Conservation (phyloP, 2,888 invertebrate genomes). For the Synergus gifuensis region DNA sequence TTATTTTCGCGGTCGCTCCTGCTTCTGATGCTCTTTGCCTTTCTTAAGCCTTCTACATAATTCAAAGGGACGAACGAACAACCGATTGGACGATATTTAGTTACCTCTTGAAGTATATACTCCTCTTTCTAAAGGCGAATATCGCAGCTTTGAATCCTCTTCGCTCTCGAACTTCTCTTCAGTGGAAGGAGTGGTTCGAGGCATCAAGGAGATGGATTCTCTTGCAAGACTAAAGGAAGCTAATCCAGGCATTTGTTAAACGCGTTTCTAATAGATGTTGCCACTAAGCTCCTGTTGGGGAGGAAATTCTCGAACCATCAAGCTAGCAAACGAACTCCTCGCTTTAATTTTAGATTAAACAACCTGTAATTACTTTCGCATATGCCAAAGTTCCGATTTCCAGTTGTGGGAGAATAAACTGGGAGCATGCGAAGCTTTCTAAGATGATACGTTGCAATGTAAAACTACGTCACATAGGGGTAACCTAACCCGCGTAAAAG, state of each 20-base stretch:
- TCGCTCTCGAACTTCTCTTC: constrained; percentile 85
- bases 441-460: constrained; percentile 4
- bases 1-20: constrained; percentile 4
- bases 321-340: constrained; percentile 33
- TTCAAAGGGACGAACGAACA: constrained; percentile 3
- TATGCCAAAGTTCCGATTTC: not conserved
- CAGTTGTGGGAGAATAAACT: not conserved
- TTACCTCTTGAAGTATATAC: not conserved
- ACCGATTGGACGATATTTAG: constrained; percentile 20
- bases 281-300: constrained; percentile 52
- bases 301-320: constrained; percentile 43
- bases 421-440: not conserved
- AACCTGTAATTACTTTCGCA: not conserved
- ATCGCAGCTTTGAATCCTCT: constrained; percentile 13
- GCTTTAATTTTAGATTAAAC: not conserved
- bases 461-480: constrained; percentile 19
- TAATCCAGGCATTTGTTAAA: constrained; percentile 74
- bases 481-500: constrained; percentile 69
- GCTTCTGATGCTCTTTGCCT: constrained; percentile 5
- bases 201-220: constrained; percentile 82
- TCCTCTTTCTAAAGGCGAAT: constrained; percentile 12
- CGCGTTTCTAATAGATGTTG: constrained; percentile 73
- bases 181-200: constrained; percentile 88
- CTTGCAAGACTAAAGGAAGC: constrained; percentile 46
- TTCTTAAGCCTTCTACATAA: constrained; percentile 16